Conservation (phyloP, 2,888 invertebrate species). For the Crocallis elinguaria region DNA sequence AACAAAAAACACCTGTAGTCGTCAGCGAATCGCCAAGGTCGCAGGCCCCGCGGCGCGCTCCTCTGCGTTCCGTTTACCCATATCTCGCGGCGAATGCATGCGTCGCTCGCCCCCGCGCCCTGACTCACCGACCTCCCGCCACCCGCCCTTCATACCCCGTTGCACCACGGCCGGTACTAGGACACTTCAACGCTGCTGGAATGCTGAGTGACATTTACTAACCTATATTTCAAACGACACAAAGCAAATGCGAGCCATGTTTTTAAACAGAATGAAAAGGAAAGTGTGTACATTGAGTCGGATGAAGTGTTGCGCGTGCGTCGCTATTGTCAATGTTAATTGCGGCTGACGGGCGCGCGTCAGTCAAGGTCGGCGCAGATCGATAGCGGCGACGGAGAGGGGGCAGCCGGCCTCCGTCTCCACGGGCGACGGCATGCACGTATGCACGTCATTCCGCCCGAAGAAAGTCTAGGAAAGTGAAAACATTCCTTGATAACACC, state of each 20-base stretch:
- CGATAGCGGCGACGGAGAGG: slow-evolving; percentile 61
- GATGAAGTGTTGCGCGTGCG: slow-evolving; percentile 63
- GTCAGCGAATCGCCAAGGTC: slow-evolving; percentile 81
- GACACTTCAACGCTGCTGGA: slow-evolving; percentile 19
- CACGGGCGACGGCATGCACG: slow-evolving; percentile 58
- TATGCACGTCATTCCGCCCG: slow-evolving; percentile 59
- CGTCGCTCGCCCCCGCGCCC: slow-evolving; percentile 65
- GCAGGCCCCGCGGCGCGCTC: slow-evolving; percentile 74
- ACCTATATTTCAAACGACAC: slow-evolving; percentile 4
- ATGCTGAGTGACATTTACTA: slow-evolving; percentile 14
- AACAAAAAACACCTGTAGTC: slow-evolving; percentile 84
- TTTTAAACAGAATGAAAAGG: slow-evolving; percentile 51
- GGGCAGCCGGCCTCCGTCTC: slow-evolving; percentile 51
- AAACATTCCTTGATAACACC: slow-evolving; percentile 69
- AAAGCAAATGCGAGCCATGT: slow-evolving; percentile 21
- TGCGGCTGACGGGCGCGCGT: slow-evolving; percentile 65
- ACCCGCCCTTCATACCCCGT: slow-evolving; percentile 45
- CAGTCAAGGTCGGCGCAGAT: slow-evolving; percentile 77
- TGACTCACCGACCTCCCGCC: slow-evolving; percentile 67
- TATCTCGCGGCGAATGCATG: slow-evolving; percentile 81
- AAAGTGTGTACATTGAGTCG: slow-evolving; percentile 52
- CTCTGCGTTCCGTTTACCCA: slow-evolving; percentile 82
- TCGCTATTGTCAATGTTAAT: slow-evolving; percentile 76
- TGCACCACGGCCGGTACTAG: slow-evolving; percentile 36
- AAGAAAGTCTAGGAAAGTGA: slow-evolving; percentile 80